These are phyloP conservation scores for Oxytorus armatus DNA, from an alignment of 2,888 invertebrate genomes.

Conservation along the genomic window DNA sequence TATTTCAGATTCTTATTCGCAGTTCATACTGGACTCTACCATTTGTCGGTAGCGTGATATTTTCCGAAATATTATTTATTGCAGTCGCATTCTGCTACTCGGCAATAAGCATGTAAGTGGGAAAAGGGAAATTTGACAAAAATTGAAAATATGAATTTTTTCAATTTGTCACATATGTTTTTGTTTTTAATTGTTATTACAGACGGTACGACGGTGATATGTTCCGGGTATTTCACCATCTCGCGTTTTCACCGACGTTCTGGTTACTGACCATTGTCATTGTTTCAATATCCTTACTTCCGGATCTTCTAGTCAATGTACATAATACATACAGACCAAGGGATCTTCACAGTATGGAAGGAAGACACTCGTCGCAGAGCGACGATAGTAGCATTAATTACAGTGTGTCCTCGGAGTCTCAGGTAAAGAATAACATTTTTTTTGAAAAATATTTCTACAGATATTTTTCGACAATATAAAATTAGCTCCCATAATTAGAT, in stretches of 20 bases:
- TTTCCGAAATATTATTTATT: slow-evolving; percentile 87
- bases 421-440: slow-evolving; percentile 42
- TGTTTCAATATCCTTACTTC: slow-evolving; percentile 85
- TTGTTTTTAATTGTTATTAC: background rate
- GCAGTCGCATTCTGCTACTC: slow-evolving; percentile 87
- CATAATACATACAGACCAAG: slow-evolving; percentile 73
- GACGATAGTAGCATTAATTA: slow-evolving; percentile 57
- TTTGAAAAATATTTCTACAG: slow-evolving; percentile 14
- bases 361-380: slow-evolving; percentile 52
- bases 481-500: too few species aligned
- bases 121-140: slow-evolving; percentile 20
- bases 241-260: slow-evolving; percentile 87
- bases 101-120: slow-evolving; percentile 87
- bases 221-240: slow-evolving; percentile 87
- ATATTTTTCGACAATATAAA: slow-evolving; percentile 6
- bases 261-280: slow-evolving; percentile 87
- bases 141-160: background rate
- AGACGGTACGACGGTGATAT: slow-evolving; percentile 86
- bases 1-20: slow-evolving; percentile 80
- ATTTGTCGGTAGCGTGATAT: slow-evolving; percentile 86
- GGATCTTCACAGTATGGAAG: slow-evolving; percentile 68
- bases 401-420: slow-evolving; percentile 61
- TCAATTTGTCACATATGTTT: background rate
- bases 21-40: slow-evolving; percentile 87
- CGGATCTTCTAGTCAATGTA: slow-evolving; percentile 84